Evolutionary conservation across 30 jellyfish, hydroid and myxozoan genomes (phyloP).

Genomic region (Turritopsis rubra): DNA sequence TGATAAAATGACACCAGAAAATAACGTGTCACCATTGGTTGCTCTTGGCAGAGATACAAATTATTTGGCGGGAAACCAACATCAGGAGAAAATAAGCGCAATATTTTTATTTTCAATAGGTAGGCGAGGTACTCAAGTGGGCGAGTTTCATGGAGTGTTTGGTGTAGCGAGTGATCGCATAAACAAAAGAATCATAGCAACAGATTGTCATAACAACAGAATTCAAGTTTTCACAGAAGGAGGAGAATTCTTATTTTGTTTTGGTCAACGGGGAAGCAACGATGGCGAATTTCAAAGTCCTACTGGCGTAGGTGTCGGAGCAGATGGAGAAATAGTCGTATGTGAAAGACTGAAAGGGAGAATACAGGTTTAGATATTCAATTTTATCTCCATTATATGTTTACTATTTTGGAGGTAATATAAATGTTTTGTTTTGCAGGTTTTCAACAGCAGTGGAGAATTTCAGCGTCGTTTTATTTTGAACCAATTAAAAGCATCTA

Average conservation of each 20-base stretch:
- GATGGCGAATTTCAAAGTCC: slow-evolving; percentile 95
- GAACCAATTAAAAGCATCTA: slow-evolving; percentile 84
- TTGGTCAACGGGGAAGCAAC: slow-evolving; percentile 81
- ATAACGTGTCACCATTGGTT: background rate
- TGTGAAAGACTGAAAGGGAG: slow-evolving; percentile 92
- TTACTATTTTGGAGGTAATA: background rate
- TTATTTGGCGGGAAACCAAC: slow-evolving; percentile 5
- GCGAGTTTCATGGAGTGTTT: slow-evolving; percentile 86
- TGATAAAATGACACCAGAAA: background rate
- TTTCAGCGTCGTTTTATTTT: slow-evolving; percentile 80
- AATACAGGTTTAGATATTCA: slow-evolving; percentile 53
- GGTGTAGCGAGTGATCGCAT: slow-evolving; percentile 77
- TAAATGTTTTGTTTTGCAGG: slow-evolving; percentile 21
- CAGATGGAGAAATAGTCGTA: slow-evolving; percentile 79
- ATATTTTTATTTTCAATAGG: slow-evolving; percentile 49
- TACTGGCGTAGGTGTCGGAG: slow-evolving; percentile 91
- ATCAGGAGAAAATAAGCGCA: slow-evolving; percentile 31
- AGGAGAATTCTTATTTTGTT: slow-evolving; percentile 69
- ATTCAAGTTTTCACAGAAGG: slow-evolving; percentile 87
- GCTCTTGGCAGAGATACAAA: background rate
- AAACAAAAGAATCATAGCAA: slow-evolving; percentile 70
- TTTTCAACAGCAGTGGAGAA: slow-evolving; percentile 58
- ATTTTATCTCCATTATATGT: background rate
- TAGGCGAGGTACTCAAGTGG: slow-evolving; percentile 67
- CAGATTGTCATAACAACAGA: slow-evolving; percentile 86